Percentiles rank a stretch among this genome's conserved stretches.
Evolutionary conservation across 2,888 invertebrate species (phyloP).

Genomic region (Cenopis cana): DNA sequence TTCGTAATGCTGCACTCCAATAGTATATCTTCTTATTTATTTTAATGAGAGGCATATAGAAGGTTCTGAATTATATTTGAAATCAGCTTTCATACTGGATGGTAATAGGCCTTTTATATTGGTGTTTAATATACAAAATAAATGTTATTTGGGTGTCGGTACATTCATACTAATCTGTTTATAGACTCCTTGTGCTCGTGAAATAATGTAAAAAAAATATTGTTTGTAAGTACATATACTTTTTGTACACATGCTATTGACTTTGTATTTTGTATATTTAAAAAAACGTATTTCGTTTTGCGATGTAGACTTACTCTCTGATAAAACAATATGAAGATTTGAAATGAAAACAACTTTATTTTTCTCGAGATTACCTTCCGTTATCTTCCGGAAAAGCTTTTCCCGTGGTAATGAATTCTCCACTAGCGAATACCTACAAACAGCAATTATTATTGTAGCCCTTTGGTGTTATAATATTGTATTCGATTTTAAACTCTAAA

Average conservation of each 20-base stretch:
- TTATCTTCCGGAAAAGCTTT: conserved; percentile 56
- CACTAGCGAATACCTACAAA: conserved; percentile 40
- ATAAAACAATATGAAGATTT: conserved; percentile 49
- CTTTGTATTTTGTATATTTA: too few relatives aligned
- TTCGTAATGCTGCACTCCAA: neutral
- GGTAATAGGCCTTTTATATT: too few relatives aligned
- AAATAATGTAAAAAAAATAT: too few relatives aligned
- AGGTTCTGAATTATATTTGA: neutral
- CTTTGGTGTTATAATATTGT: neutral
- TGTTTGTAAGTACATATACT: too few relatives aligned
- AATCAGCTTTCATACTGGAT: too few relatives aligned
- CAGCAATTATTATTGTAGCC: conserved; percentile 21
- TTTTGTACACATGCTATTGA: too few relatives aligned
- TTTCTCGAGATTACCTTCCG: conserved; percentile 57
- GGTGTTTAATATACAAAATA: too few relatives aligned
- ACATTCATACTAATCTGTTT: too few relatives aligned
- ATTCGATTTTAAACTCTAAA: neutral
- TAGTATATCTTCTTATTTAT: neutral
- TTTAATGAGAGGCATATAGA: neutral
- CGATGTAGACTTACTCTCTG: neutral
- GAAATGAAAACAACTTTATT: conserved; percentile 60
- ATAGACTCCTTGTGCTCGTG: too few relatives aligned
- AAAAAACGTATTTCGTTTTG: too few relatives aligned
- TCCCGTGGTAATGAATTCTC: conserved; percentile 54
- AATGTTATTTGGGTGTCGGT: too few relatives aligned